Evolutionary conservation across 1,140 invertebrate genomes (phyloP).

Genomic region (Drosophila setifemur): DNA sequence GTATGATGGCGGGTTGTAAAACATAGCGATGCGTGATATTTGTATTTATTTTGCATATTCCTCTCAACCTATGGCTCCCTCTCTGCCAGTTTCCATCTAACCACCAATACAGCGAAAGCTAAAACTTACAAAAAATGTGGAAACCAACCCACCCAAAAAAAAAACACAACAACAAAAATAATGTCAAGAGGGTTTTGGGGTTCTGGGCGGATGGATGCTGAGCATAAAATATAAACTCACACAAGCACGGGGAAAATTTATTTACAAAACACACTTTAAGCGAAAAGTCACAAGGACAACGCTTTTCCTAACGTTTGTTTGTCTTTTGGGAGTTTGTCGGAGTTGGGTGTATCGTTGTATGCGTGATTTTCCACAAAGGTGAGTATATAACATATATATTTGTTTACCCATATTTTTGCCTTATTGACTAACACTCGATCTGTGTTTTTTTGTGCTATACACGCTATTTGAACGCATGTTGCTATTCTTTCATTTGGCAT

Average conservation of each 20-base stretch:
- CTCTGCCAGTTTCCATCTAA: not conserved
- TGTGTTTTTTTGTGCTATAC: slow-evolving; percentile 22
- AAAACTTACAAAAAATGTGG: slow-evolving; percentile 50
- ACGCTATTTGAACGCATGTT: not conserved
- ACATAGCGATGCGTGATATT: slow-evolving; percentile 65
- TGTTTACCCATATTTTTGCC: slow-evolving; percentile 48
- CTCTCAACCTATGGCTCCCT: not conserved
- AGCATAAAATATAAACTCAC: slow-evolving; percentile 21
- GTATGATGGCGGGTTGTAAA: slow-evolving; percentile 63
- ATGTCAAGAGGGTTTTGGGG: slow-evolving; percentile 46
- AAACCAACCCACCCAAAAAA: no score
- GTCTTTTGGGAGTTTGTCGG: slow-evolving; percentile 14
- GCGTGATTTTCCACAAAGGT: slow-evolving; percentile 23
- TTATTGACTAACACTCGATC: slow-evolving; percentile 54
- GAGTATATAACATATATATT: no score
- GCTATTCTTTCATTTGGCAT: not conserved
- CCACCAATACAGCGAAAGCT: slow-evolving; percentile 5
- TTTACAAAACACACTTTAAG: slow-evolving; percentile 23
- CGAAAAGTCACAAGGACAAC: slow-evolving; percentile 60
- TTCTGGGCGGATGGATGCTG: slow-evolving; percentile 1
- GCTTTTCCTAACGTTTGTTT: slow-evolving; percentile 44
- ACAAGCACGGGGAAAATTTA: slow-evolving; percentile 16
- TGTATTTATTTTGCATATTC: slow-evolving; percentile 58
- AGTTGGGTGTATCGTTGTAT: slow-evolving; percentile 22
- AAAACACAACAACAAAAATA: slow-evolving; percentile 43